A percentile compares a stretch with the other conserved stretches of the same genome.
Evolutionary conservation across 2,888 invertebrate species (phyloP).

Genomic region (Euzetes globulus): DNA sequence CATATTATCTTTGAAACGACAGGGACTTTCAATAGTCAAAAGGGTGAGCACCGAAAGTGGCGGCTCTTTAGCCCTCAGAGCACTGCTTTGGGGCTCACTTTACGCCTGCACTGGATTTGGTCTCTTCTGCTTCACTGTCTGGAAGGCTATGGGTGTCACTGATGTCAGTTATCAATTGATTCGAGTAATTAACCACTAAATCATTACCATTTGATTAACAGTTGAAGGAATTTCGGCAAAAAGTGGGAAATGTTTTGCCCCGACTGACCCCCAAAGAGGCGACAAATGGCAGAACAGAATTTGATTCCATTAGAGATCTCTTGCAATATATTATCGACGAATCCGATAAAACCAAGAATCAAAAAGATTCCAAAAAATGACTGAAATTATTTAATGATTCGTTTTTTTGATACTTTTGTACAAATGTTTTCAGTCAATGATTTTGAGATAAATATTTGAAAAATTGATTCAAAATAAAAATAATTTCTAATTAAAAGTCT

Average conservation of each 20-base stretch:
- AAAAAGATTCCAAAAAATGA: neutral
- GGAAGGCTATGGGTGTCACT: conserved; percentile 79
- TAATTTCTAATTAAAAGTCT: neutral
- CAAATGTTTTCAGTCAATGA: neutral
- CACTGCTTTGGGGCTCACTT: conserved; percentile 76
- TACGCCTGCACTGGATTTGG: conserved; percentile 80
- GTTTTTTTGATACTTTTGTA: neutral
- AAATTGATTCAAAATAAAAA: neutral
- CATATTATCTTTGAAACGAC: neutral
- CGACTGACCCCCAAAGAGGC: conserved; percentile 67
- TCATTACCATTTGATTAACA: conserved; percentile 45
- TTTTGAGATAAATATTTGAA: neutral
- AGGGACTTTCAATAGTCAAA: conserved; percentile 53
- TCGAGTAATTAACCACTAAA: neutral
- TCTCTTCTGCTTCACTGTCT: conserved; percentile 68
- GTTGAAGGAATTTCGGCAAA: conserved; percentile 72
- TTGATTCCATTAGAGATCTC: conserved; percentile 72
- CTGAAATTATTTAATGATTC: neutral
- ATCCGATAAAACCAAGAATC: conserved; percentile 44
- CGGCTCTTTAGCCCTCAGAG: conserved; percentile 66
- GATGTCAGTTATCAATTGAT: conserved; percentile 56
- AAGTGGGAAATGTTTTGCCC: conserved; percentile 70
- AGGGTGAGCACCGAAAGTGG: conserved; percentile 62
- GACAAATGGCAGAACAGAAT: conserved; percentile 75
- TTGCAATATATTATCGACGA: conserved; percentile 61